A percentile compares a stretch with the other conserved stretches of the same genome.
phyloP scores from a whole-genome alignment of 1,140 invertebrate genomes.

The Riptortus pedestris region DNA sequence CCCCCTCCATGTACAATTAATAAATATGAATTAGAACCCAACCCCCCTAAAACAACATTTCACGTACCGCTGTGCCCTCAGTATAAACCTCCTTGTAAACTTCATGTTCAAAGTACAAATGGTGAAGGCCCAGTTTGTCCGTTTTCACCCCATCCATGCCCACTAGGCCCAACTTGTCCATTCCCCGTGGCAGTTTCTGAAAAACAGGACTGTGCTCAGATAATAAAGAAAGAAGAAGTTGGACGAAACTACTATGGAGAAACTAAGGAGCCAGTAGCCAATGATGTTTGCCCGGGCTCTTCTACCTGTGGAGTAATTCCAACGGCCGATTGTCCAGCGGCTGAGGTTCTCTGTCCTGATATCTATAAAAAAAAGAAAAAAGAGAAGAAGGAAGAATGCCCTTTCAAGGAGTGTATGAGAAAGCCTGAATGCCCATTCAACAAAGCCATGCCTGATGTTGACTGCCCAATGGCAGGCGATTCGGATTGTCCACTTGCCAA shows the following conservation, averaged over 20 bases:
- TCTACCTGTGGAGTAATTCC: neutral
- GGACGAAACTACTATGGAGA: neutral
- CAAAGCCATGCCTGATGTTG: neutral
- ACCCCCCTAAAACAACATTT: neutral
- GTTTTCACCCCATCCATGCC: conserved; percentile 1
- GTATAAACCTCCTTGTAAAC: neutral
- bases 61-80: neutral
- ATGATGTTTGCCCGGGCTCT: neutral
- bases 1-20: neutral
- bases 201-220: neutral
- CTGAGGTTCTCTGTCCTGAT: neutral
- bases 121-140: neutral
- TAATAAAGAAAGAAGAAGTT: neutral
- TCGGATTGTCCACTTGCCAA: neutral
- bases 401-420: conserved; percentile 4
- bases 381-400: neutral
- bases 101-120: neutral
- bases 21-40: neutral
- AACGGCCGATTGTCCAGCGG: neutral
- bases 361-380: neutral
- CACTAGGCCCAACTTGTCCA: neutral
- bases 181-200: neutral
- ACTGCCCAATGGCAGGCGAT: neutral
- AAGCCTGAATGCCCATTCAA: neutral
- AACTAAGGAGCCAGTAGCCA: neutral